A percentile compares a stretch with the other conserved stretches of the same genome.
These are phyloP conservation scores for Molanna angustata DNA, from an alignment of 2,888 invertebrate genomes.

Conservation along the genomic window DNA sequence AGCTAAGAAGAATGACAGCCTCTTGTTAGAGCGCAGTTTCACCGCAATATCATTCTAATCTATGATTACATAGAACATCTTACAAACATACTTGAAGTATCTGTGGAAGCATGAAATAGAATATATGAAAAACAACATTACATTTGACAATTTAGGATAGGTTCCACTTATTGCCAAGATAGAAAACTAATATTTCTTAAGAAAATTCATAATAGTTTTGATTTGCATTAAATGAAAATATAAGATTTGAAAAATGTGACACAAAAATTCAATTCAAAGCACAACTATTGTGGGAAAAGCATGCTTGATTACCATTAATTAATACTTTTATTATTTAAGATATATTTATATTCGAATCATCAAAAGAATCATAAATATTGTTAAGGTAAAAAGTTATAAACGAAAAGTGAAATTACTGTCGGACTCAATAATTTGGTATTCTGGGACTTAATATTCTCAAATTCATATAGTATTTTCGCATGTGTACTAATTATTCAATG, in stretches of 20 bases:
- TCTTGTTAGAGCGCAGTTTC: slow-evolving; percentile 5
- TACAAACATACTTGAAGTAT: slow-evolving; percentile 34
- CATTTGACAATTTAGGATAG: slow-evolving; percentile 30
- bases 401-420: no score
- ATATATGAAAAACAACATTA: slow-evolving; percentile 32
- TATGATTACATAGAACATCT: slow-evolving; percentile 31
- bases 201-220: slow-evolving; percentile 25
- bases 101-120: slow-evolving; percentile 34
- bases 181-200: slow-evolving; percentile 27
- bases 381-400: no score
- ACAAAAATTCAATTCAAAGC: slow-evolving; percentile 25
- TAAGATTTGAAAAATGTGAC: slow-evolving; percentile 18
- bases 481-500: no score
- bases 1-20: no score
- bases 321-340: slow-evolving; percentile 9
- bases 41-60: slow-evolving; percentile 18
- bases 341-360: slow-evolving; percentile 3
- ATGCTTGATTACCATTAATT: slow-evolving; percentile 21
- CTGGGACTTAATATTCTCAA: no score
- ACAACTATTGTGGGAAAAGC: slow-evolving; percentile 24
- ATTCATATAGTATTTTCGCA: no score
- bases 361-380: no score
- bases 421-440: no score
- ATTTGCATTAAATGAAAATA: no score
- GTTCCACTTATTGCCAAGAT: slow-evolving; percentile 28